A percentile compares a stretch with the other conserved stretches of the same genome.
These are phyloP conservation scores for Diglossa cyanea DNA, from an alignment of 2,797 vertebrate species.

Conservation along the genomic window DNA sequence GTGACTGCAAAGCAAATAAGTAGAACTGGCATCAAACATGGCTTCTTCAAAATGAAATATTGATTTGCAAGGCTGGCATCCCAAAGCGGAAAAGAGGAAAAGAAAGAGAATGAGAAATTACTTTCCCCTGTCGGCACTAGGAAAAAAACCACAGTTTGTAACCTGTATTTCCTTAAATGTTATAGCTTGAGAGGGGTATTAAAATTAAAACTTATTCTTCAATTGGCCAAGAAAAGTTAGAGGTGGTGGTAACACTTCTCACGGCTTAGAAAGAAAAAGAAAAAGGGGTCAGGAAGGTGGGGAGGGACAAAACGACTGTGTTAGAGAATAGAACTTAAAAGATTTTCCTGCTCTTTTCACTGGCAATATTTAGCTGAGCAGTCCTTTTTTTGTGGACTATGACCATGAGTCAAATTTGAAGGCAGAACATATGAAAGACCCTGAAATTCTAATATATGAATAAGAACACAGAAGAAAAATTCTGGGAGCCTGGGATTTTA, in stretches of 20 bases:
- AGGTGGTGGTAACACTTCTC: neutral
- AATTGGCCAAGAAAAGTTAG: neutral
- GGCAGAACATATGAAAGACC: neutral
- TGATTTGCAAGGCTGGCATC: constrained; percentile 80
- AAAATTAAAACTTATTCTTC: constrained; percentile 8
- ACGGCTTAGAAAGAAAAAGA: neutral
- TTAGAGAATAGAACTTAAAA: neutral
- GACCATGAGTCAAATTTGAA: neutral
- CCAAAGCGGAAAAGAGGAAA: constrained; percentile 19
- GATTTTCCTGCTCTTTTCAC: neutral
- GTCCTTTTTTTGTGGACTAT: neutral
- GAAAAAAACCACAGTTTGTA: neutral
- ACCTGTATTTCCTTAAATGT: constrained; percentile 8
- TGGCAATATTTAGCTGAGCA: constrained; percentile 19
- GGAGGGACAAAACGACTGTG: accelerated
- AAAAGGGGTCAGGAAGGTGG: neutral
- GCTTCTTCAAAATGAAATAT: constrained; percentile 92
- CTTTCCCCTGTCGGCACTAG: neutral
- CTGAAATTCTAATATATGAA: neutral
- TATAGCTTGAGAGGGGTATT: neutral
- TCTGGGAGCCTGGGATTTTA: neutral
- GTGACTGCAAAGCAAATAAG: constrained; percentile 79
- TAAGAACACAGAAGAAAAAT: constrained; percentile 1
- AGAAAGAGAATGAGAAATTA: constrained; percentile 37
- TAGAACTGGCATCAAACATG: constrained; percentile 89